Conservation (phyloP, 2,888 invertebrate genomes). For the Netelia inedita region DNA sequence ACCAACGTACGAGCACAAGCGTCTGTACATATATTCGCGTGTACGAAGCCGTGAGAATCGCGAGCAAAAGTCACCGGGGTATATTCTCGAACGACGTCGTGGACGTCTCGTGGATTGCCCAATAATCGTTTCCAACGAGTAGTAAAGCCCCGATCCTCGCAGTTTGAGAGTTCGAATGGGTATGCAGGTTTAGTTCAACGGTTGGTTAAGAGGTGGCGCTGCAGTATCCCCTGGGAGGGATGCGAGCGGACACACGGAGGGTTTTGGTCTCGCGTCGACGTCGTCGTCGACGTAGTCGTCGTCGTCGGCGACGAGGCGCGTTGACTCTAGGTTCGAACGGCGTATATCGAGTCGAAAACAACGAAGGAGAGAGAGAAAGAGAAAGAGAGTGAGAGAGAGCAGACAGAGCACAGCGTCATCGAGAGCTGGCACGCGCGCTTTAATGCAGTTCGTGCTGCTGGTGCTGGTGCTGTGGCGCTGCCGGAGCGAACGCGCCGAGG, state of each 20-base stretch:
- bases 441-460: slow-evolving; percentile 5
- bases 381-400: not conserved
- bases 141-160: slow-evolving; percentile 85
- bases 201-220: slow-evolving; percentile 86
- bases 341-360: too few species aligned
- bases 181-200: slow-evolving; percentile 85
- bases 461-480: slow-evolving; percentile 24
- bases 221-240: slow-evolving; percentile 73
- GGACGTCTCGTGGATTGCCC: slow-evolving; percentile 68
- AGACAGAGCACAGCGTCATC: slow-evolving; percentile 52
- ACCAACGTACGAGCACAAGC: too few species aligned
- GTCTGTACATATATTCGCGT: too few species aligned
- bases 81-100: slow-evolving; percentile 64
- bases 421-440: slow-evolving; percentile 51
- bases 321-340: slow-evolving; percentile 2
- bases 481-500: slow-evolving; percentile 54
- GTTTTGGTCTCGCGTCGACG: slow-evolving; percentile 34
- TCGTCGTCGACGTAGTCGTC: not conserved
- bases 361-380: not conserved
- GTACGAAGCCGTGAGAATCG: not conserved
- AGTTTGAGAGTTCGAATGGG: slow-evolving; percentile 86
- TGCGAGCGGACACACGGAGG: slow-evolving; percentile 53
- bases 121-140: slow-evolving; percentile 73
- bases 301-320: slow-evolving; percentile 14
- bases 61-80: slow-evolving; percentile 32